phyloP scores from a whole-genome alignment of 2,888 invertebrate genomes.

The Agrotis segetum region DNA sequence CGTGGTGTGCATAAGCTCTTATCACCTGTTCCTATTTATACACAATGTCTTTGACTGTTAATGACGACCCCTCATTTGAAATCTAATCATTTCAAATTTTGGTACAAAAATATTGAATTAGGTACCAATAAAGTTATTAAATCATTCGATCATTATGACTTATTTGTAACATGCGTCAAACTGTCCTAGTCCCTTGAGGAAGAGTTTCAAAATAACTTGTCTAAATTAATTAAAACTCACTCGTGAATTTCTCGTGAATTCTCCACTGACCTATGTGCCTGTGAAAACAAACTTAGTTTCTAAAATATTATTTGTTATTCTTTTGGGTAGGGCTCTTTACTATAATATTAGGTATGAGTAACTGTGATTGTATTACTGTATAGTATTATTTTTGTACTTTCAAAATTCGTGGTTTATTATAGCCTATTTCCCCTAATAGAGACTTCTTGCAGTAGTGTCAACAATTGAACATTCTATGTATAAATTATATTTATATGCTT shows the following conservation, averaged over 20 bases:
- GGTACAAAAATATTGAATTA: conserved; percentile 9
- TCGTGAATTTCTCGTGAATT: conserved; percentile 33
- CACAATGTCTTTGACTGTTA: no score
- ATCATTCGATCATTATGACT: conserved; percentile 52
- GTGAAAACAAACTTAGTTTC: conserved; percentile 40
- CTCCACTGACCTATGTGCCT: conserved; percentile 22
- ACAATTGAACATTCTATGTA: no score
- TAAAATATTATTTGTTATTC: conserved; percentile 33
- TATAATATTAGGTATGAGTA: background rate
- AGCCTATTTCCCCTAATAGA: no score
- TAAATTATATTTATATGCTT: no score
- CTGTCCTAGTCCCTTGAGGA: conserved; percentile 48
- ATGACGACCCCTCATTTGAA: no score
- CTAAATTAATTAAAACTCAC: conserved; percentile 49
- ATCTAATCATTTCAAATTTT: background rate
- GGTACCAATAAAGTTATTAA: conserved; percentile 31
- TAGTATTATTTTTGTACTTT: background rate
- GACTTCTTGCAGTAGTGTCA: no score
- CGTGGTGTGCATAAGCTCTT: no score
- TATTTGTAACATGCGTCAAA: conserved; percentile 44
- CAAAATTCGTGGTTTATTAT: no score
- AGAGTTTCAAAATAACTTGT: conserved; percentile 53
- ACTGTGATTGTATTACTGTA: conserved; percentile 22
- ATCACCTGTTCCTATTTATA: no score
- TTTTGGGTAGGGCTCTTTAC: conserved; percentile 7